Conservation (phyloP, 2,888 invertebrate genomes). For the Noctua comes region DNA sequence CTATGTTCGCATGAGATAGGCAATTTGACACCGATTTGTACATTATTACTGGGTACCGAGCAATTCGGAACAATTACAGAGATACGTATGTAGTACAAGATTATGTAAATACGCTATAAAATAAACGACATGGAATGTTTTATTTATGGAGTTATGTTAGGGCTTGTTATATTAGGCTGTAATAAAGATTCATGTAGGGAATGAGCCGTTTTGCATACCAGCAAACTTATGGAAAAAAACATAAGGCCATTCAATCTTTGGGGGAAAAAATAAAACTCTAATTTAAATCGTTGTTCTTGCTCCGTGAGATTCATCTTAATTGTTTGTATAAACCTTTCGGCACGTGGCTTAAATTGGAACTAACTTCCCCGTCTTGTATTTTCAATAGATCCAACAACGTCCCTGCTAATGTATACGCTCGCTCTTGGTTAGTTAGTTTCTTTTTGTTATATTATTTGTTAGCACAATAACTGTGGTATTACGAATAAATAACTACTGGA, state of each 20-base stretch:
- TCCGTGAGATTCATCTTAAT: neutral
- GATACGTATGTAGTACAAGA: slow-evolving; percentile 12
- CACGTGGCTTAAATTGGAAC: neutral
- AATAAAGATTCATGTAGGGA: slow-evolving; percentile 12
- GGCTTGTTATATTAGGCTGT: neutral
- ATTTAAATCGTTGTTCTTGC: neutral
- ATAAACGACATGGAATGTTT: slow-evolving; percentile 28
- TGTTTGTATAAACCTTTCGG: neutral
- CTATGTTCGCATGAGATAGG: slow-evolving; percentile 54
- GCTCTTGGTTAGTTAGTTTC: too few species aligned
- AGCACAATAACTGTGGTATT: too few species aligned
- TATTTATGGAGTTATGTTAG: slow-evolving; percentile 16
- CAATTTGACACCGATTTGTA: slow-evolving; percentile 62
- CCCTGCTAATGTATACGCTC: neutral
- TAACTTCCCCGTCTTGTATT: neutral
- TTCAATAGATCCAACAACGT: neutral
- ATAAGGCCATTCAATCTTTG: neutral
- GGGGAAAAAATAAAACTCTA: neutral
- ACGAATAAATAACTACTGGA: too few species aligned
- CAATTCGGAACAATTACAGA: slow-evolving; percentile 23
- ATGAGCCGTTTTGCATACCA: neutral
- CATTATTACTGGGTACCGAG: slow-evolving; percentile 38
- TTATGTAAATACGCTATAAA: slow-evolving; percentile 39
- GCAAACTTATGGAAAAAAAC: neutral
- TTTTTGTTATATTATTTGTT: too few species aligned